Conservation (phyloP, 2,797 vertebrate genomes). For the Artibeus jamaicensis region DNA sequence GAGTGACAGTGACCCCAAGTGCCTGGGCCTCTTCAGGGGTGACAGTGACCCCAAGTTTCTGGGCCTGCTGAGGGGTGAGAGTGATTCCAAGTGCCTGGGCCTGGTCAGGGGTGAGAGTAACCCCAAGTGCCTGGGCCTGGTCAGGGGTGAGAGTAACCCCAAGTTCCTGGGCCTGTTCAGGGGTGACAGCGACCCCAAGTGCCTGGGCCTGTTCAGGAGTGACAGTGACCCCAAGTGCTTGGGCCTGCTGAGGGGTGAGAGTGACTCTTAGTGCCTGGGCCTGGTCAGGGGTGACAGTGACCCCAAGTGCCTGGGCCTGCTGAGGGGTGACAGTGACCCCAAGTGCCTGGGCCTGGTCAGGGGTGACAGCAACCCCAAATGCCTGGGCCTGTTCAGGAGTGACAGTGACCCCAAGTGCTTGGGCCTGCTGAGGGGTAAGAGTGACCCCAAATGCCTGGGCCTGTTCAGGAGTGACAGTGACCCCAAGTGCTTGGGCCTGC, state of each 20-base stretch:
- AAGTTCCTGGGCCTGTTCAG: neutral
- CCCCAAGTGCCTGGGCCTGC: neutral
- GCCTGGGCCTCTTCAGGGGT: accelerated
- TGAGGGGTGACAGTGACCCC: neutral
- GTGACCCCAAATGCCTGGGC: too few species aligned
- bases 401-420: too few species aligned
- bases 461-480: too few species aligned
- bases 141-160: neutral
- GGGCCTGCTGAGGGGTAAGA: too few species aligned
- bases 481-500: too few species aligned
- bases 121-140: accelerated
- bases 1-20: accelerated
- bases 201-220: accelerated
- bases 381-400: neutral
- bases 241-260: neutral
- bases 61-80: accelerated
- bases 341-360: accelerated
- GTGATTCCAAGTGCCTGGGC: accelerated
- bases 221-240: neutral
- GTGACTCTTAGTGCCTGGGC: accelerated
- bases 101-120: neutral
- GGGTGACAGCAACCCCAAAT: accelerated
- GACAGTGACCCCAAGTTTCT: accelerated
- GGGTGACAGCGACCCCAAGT: accelerated
- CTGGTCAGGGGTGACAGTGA: neutral